Evolutionary conservation across 1,140 invertebrate species (phyloP).

Genomic region (Palaemon carinicauda): DNA sequence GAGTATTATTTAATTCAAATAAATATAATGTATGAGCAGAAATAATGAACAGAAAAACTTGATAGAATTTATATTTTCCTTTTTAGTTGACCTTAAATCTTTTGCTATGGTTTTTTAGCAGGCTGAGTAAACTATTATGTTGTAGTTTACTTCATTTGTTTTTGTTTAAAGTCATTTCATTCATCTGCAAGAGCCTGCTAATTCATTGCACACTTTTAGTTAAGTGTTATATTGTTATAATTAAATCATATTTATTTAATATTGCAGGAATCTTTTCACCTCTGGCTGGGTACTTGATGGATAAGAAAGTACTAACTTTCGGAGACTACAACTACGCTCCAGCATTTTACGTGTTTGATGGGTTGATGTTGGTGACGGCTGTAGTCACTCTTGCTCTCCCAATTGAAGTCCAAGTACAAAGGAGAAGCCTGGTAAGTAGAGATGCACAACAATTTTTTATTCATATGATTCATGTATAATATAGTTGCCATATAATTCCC

Average conservation of each 20-base stretch:
- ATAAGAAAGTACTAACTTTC: constrained; percentile 60
- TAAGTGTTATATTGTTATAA: not conserved
- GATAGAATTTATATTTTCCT: too few species aligned
- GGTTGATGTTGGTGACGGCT: constrained; percentile 73
- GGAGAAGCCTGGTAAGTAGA: constrained; percentile 47
- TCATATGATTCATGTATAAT: not conserved
- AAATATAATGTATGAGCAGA: too few species aligned
- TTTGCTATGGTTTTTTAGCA: too few species aligned
- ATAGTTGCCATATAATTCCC: too few species aligned
- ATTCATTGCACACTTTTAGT: too few species aligned
- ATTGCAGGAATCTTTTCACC: constrained; percentile 67
- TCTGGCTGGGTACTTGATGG: constrained; percentile 71
- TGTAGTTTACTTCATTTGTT: too few species aligned
- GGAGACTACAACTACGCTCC: constrained; percentile 66
- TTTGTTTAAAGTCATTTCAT: too few species aligned
- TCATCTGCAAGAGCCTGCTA: too few species aligned
- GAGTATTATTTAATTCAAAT: too few species aligned
- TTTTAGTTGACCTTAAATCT: too few species aligned
- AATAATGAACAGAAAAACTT: too few species aligned
- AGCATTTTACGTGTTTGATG: constrained; percentile 69
- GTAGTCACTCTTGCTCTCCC: constrained; percentile 68
- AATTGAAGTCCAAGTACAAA: constrained; percentile 53
- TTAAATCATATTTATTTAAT: not conserved
- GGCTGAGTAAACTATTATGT: too few species aligned
- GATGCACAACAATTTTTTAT: not conserved